phyloP scores from a whole-genome alignment of 1,140 invertebrate species.

The Melitaea cinxia region DNA sequence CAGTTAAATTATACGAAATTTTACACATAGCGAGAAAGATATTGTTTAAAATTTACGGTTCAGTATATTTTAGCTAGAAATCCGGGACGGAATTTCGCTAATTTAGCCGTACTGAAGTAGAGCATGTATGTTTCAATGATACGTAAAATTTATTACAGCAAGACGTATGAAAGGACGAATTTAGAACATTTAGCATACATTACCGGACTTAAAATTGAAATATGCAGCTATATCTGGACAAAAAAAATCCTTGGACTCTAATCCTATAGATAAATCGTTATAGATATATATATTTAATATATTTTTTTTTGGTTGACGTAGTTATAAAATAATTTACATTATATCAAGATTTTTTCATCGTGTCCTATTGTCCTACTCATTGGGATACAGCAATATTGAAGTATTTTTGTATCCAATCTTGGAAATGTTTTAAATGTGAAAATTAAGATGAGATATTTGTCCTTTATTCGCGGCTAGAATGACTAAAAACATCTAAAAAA shows the following conservation, averaged over 20 bases:
- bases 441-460: too few relatives aligned
- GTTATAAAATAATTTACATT: too few relatives aligned
- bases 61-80: conserved; percentile 11
- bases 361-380: too few relatives aligned
- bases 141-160: background rate
- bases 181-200: background rate
- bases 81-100: conserved; percentile 6
- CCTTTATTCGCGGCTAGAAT: too few relatives aligned
- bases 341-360: too few relatives aligned
- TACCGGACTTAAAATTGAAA: background rate
- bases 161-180: conserved; percentile 5
- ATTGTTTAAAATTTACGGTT: background rate
- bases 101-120: conserved; percentile 6
- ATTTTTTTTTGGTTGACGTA: too few relatives aligned
- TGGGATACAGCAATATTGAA: too few relatives aligned
- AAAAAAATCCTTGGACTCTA: background rate
- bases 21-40: background rate
- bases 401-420: too few relatives aligned
- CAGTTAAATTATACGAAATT: background rate
- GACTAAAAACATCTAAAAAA: too few relatives aligned
- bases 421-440: too few relatives aligned
- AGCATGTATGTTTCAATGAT: conserved; percentile 6
- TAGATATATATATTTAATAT: background rate
- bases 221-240: background rate
- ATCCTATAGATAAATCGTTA: too few relatives aligned